phyloP scores from a whole-genome alignment of 2,888 invertebrate genomes.

The Noctua janthe region DNA sequence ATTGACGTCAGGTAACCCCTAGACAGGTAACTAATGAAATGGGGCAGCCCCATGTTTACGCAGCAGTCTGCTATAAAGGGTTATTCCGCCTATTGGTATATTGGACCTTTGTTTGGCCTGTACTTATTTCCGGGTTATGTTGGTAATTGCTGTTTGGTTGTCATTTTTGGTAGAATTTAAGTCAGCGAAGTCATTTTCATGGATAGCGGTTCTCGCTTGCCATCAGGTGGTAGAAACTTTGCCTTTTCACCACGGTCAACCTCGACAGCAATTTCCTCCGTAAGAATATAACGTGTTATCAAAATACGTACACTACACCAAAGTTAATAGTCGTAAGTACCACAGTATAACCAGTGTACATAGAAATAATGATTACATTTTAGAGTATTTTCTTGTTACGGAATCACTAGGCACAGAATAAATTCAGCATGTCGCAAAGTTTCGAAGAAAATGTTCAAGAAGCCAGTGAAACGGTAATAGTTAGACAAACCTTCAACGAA shows the following conservation, averaged over 20 bases:
- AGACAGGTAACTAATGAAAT: slow-evolving; percentile 60
- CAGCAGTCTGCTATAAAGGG: slow-evolving; percentile 6
- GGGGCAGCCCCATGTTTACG: slow-evolving; percentile 42
- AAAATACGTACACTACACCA: not conserved
- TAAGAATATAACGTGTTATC: not conserved
- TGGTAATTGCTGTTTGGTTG: not conserved
- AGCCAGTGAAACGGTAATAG: slow-evolving; percentile 3
- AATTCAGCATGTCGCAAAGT: slow-evolving; percentile 7
- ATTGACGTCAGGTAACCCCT: slow-evolving; percentile 40
- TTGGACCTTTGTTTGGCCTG: slow-evolving; percentile 13
- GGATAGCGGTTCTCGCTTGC: not conserved
- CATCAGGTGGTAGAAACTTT: not conserved
- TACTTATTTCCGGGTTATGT: not conserved
- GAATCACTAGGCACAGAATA: not conserved
- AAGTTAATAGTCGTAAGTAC: not conserved
- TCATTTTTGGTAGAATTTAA: not conserved
- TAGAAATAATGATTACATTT: not conserved
- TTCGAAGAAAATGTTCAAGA: not conserved
- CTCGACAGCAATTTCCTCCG: too few relatives aligned
- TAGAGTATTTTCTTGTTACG: not conserved
- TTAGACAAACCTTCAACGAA: not conserved
- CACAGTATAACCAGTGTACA: not conserved
- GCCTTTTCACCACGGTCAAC: too few relatives aligned
- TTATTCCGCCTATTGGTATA: slow-evolving; percentile 13
- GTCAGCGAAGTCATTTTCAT: not conserved